phyloP scores from a whole-genome alignment of 2,797 vertebrate species.

The Anolis apletophallus region DNA sequence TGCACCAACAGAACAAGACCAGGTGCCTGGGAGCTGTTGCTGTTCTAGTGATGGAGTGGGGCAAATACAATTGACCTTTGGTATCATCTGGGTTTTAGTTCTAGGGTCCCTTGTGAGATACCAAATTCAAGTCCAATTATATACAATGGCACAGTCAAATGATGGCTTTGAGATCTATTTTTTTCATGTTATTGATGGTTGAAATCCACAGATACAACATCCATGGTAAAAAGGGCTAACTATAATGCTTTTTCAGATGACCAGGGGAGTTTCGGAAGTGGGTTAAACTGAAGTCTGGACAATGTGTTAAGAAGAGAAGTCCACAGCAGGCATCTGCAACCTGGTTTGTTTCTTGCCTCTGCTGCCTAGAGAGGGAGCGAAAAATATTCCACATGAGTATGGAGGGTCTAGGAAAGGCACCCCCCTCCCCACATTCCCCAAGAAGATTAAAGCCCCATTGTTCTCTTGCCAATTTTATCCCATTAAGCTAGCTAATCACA shows the following conservation, averaged over 20 bases:
- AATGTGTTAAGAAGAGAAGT: neutral
- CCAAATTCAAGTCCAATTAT: too few relatives aligned
- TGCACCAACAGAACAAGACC: too few relatives aligned
- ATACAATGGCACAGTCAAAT: too few relatives aligned
- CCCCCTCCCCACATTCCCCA: neutral
- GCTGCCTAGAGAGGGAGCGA: neutral
- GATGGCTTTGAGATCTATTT: too few relatives aligned
- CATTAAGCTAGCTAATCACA: conserved; percentile 51
- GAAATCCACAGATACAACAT: too few relatives aligned
- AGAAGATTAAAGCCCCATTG: conserved; percentile 45
- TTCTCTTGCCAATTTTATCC: conserved; percentile 49
- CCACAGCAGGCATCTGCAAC: neutral
- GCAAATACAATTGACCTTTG: too few relatives aligned
- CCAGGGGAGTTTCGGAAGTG: neutral
- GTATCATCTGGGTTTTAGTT: too few relatives aligned
- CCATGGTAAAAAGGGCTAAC: too few relatives aligned
- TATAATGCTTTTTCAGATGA: too few relatives aligned
- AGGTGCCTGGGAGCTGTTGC: neutral
- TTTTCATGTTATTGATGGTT: too few relatives aligned
- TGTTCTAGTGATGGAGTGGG: neutral
- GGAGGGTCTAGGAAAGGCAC: conserved; percentile 24
- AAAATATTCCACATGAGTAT: conserved; percentile 33
- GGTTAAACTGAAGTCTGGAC: neutral
- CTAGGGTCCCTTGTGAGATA: too few relatives aligned
- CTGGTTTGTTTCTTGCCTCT: neutral